Evolutionary conservation across 2,113 vertebrate genomes (phyloP).

Genomic region (Etheostoma spectabile): DNA sequence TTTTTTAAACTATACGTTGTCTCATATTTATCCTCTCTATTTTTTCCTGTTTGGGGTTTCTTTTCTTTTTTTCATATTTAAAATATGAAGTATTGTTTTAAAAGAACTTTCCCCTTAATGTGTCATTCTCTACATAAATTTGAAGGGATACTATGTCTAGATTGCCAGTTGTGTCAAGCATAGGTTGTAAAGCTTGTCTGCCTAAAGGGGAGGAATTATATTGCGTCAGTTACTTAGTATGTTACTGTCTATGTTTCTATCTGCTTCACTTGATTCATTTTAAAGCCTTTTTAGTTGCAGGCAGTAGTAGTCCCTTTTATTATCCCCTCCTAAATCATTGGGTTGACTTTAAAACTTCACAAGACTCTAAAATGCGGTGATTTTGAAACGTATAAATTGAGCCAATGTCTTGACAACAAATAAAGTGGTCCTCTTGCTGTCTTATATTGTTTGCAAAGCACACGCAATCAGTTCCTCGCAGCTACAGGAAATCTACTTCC

Average conservation of each 20-base stretch:
- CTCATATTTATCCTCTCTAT: background rate
- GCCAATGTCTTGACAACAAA: background rate
- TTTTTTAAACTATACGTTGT: background rate
- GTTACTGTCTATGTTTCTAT: background rate
- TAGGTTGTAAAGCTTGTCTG: background rate
- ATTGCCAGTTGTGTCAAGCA: background rate
- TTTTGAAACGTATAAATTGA: background rate
- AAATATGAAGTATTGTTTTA: conserved; percentile 12
- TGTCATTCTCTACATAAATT: background rate
- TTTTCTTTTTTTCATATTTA: background rate
- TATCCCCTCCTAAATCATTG: background rate
- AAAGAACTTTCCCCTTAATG: background rate
- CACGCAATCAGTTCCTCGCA: background rate
- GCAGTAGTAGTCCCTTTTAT: background rate
- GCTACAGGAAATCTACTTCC: background rate
- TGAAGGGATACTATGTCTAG: background rate
- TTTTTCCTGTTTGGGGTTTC: background rate
- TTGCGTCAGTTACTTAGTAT: background rate
- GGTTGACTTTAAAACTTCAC: background rate
- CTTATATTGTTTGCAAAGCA: conserved; percentile 1
- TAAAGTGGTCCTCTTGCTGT: background rate
- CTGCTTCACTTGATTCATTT: background rate
- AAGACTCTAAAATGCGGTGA: background rate
- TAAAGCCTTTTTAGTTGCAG: background rate
- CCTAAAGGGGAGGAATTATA: background rate